Evolutionary conservation across 92 coral and sea anemone species (phyloP).

Genomic region (Chrysogorgia sp.): DNA sequence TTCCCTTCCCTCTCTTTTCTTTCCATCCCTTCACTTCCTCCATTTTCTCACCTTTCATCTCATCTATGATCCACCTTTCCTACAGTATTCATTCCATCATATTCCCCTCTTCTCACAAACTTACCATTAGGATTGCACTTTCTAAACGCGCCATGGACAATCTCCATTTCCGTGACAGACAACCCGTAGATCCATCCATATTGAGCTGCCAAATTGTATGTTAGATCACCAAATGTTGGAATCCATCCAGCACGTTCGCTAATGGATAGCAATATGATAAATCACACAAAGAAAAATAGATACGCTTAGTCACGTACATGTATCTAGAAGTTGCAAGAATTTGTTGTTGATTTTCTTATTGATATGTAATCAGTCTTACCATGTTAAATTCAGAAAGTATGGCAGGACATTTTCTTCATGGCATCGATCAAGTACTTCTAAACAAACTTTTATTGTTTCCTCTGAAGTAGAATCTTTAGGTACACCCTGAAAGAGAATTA

Average conservation of each 20-base stretch:
- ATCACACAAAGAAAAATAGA: too few species aligned
- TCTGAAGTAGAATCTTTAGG: slow-evolving; percentile 96
- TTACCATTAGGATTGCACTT: slow-evolving; percentile 97
- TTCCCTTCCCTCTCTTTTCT: too few species aligned
- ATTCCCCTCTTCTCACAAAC: background rate
- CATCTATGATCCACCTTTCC: too few species aligned
- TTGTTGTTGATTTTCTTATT: too few species aligned
- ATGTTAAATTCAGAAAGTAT: slow-evolving; percentile 88
- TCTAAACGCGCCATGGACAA: slow-evolving; percentile 99
- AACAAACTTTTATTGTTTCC: slow-evolving; percentile 85
- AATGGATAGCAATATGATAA: too few species aligned
- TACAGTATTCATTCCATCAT: too few species aligned
- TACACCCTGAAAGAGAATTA: slow-evolving; percentile 66
- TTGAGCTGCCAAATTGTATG: slow-evolving; percentile 86
- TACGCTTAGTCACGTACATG: too few species aligned
- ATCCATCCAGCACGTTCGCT: slow-evolving; percentile 97
- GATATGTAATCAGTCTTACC: too few species aligned
- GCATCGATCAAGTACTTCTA: slow-evolving; percentile 94
- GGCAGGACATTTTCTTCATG: slow-evolving; percentile 89
- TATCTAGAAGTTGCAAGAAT: too few species aligned
- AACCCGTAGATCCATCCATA: slow-evolving; percentile 99
- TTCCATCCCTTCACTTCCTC: too few species aligned
- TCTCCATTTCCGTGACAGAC: slow-evolving; percentile 98
- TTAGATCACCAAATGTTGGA: slow-evolving; percentile 95
- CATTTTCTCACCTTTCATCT: too few species aligned